Evolutionary conservation across 2,113 vertebrate genomes (phyloP), one percentile per base, ranked within the genome.

Genomic region (Elephas maximus): DNA sequence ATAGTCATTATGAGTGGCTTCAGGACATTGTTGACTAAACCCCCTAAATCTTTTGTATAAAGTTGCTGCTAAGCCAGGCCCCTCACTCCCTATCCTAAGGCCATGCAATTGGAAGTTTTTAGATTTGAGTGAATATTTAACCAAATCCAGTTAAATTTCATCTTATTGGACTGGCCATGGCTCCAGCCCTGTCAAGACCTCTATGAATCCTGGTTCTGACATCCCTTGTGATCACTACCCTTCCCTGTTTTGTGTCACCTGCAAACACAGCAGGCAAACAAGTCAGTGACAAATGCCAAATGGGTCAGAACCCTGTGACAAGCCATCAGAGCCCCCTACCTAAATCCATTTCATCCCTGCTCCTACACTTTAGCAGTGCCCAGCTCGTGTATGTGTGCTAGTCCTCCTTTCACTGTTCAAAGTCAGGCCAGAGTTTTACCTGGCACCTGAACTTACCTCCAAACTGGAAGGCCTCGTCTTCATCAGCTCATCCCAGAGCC

Each of bases 401-500:
- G 73, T 95, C 86, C 77, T 78, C 57, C 48, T 95, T 95, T 94
- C n/a, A 89, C 28, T 60, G n/a, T 79, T 37, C 51, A 96, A 84
- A 37, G 77, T 93, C 76, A 96, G 84, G 71, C 90, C 89, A 94
- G 74, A 93, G 28, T 92, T 95, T 76, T 48, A 73, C 24, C 2
- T 86, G 90, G 73, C 1, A 0, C 14, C 88, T 95, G 83, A 95
- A 98, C 99, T 98, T 97, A 99, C 99, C 99, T 99, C 99, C 1
- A 98, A 98, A 96, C 98, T 98, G 95, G 98, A 98, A 0, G 98
- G 98, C 92, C 99, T 99, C 83, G 98, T 99, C 96, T 99, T 99
- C 97, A 98, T 98, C 89, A 99, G 98, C 0, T 99, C 98, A 1
- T 98, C 98, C 94, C 99, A 99, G 74, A 99, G 96, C 91, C 98